A percentile compares a stretch with the other conserved stretches of the same genome.
These are phyloP conservation scores for Centropus bengalensis DNA, from an alignment of 2,113 vertebrate genomes.

Conservation along the genomic window DNA sequence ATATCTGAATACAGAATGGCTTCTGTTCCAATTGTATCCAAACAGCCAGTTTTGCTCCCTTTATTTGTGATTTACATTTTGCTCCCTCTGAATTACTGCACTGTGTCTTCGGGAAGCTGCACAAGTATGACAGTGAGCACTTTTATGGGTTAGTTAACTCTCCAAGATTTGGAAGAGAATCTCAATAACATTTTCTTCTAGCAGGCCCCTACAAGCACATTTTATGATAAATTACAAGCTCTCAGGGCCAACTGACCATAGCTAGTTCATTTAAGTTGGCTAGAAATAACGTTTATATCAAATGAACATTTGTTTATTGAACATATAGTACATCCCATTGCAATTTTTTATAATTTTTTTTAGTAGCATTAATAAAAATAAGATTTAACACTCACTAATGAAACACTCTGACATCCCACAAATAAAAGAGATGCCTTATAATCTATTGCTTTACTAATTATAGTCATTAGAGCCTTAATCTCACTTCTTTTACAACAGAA, in stretches of 20 bases:
- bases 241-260: background rate
- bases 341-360: background rate
- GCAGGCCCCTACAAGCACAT: background rate
- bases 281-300: background rate
- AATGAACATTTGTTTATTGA: background rate
- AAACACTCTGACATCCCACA: background rate
- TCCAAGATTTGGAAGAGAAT: background rate
- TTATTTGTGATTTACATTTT: background rate
- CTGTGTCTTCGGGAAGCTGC: background rate
- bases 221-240: background rate
- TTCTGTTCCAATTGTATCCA: background rate
- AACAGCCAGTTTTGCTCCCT: fast-evolving
- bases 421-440: fast-evolving
- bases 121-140: background rate
- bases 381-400: background rate
- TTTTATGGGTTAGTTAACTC: background rate
- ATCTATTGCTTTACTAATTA: background rate
- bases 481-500: background rate
- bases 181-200: background rate
- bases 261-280: background rate
- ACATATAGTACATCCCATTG: fast-evolving
- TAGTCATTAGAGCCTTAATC: background rate
- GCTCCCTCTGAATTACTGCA: background rate
- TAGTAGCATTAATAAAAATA: background rate
- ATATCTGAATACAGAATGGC: background rate